Percentiles rank a stretch among this genome's conserved stretches.
Conservation (phyloP, 2,888 invertebrate genomes). For the Nipponacmea schrenckii region DNA sequence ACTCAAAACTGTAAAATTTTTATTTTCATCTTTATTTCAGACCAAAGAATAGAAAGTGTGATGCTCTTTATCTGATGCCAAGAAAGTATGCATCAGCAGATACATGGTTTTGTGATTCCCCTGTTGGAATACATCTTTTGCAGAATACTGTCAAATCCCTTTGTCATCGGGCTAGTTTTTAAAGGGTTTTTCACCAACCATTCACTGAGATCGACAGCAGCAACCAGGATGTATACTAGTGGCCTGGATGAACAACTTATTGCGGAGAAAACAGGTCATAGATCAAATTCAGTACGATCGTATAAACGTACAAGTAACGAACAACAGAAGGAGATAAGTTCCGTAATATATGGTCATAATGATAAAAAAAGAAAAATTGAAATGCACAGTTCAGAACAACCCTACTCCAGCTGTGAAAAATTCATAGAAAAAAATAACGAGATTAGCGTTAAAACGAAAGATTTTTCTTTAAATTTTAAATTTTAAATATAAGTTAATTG, state of each 20-base stretch:
- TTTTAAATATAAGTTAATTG: too few species aligned
- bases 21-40: too few species aligned
- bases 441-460: too few species aligned
- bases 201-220: slow-evolving; percentile 3
- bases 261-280: slow-evolving; percentile 9
- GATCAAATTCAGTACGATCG: neutral
- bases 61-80: neutral
- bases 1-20: too few species aligned
- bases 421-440: too few species aligned
- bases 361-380: too few species aligned
- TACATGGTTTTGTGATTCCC: neutral
- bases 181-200: neutral
- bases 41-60: too few species aligned
- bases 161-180: neutral
- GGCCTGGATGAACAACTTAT: slow-evolving; percentile 15
- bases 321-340: neutral
- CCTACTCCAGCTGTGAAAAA: too few species aligned
- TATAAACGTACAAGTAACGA: slow-evolving; percentile 14
- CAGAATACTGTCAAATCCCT: neutral
- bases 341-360: slow-evolving; percentile 7
- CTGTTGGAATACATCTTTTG: neutral
- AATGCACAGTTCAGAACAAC: too few species aligned
- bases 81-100: neutral
- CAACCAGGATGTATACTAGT: slow-evolving; percentile 2
- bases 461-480: too few species aligned